phyloP scores from a whole-genome alignment of 2,113 vertebrate genomes.

The Lucifuga dentata region DNA sequence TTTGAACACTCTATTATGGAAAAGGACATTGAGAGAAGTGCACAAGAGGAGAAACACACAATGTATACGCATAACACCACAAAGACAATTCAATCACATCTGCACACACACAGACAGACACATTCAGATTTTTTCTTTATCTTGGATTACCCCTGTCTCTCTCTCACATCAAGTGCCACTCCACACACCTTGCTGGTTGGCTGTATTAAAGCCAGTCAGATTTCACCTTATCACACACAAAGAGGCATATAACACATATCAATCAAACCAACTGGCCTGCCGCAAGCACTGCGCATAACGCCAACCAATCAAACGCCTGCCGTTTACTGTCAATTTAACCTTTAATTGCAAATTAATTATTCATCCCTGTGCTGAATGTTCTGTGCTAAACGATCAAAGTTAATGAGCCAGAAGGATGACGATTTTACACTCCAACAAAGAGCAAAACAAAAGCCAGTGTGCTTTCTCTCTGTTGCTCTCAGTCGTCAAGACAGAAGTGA shows the following conservation, averaged over 20 bases:
- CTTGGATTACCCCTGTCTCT: neutral
- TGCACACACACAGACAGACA: constrained; percentile 16
- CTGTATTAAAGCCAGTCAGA: constrained; percentile 63
- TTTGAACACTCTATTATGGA: constrained; percentile 59
- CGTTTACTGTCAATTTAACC: constrained; percentile 75
- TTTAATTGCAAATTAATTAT: constrained; percentile 80
- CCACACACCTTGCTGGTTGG: constrained; percentile 46
- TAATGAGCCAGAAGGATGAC: constrained; percentile 74
- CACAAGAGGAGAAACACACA: constrained; percentile 35
- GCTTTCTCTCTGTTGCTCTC: constrained; percentile 47
- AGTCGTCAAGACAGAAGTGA: constrained; percentile 21
- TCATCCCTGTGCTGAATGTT: constrained; percentile 68
- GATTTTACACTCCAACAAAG: constrained; percentile 68
- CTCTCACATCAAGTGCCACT: constrained; percentile 32
- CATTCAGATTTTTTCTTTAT: constrained; percentile 5
- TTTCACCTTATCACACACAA: constrained; percentile 63
- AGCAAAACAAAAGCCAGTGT: constrained; percentile 59
- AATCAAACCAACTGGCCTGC: constrained; percentile 55
- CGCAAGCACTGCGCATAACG: constrained; percentile 13
- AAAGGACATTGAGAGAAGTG: constrained; percentile 44
- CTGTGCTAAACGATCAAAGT: constrained; percentile 71
- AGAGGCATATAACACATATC: constrained; percentile 67
- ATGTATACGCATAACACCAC: constrained; percentile 34
- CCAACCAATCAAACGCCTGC: constrained; percentile 55
- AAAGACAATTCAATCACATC: constrained; percentile 40